Evolutionary conservation across 2,113 vertebrate species (phyloP).

Genomic region (Lepus americanus): DNA sequence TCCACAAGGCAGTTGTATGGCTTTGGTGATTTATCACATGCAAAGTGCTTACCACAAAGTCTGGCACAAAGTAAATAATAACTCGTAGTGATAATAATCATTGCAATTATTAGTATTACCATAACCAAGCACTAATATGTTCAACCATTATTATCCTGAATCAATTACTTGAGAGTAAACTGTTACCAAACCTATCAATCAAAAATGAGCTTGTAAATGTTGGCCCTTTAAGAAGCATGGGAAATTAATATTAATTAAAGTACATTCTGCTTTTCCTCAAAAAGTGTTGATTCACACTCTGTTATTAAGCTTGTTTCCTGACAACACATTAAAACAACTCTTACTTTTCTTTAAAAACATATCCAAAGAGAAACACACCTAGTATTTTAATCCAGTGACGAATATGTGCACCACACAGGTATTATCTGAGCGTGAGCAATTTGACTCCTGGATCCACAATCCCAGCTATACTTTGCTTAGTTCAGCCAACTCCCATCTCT

Average conservation of each 20-base stretch:
- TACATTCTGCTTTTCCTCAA: neutral
- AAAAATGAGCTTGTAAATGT: slow-evolving; percentile 42
- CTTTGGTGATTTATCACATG: neutral
- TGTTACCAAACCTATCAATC: slow-evolving; percentile 50
- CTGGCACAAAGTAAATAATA: neutral
- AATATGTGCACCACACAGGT: neutral
- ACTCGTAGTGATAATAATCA: neutral
- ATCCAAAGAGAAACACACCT: slow-evolving; percentile 44
- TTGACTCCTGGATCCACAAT: slow-evolving; percentile 55
- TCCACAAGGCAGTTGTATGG: neutral
- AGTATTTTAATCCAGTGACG: slow-evolving; percentile 64
- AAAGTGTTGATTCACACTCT: slow-evolving; percentile 7
- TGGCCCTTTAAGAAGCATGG: slow-evolving; percentile 13
- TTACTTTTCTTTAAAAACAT: slow-evolving; percentile 53
- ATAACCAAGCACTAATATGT: neutral
- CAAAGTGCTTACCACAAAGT: neutral
- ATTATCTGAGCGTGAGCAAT: slow-evolving; percentile 61
- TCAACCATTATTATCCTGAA: neutral
- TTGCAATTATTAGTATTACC: neutral
- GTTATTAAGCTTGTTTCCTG: neutral
- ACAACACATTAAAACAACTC: slow-evolving; percentile 36
- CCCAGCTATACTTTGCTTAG: slow-evolving; percentile 37
- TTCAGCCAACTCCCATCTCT: slow-evolving; percentile 69
- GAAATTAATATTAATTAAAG: slow-evolving; percentile 59
- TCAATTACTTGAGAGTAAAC: slow-evolving; percentile 43